A percentile compares a stretch with the other conserved stretches of the same genome.
Conservation (phyloP, 2,113 vertebrate species). For the Piprites chloris region DNA sequence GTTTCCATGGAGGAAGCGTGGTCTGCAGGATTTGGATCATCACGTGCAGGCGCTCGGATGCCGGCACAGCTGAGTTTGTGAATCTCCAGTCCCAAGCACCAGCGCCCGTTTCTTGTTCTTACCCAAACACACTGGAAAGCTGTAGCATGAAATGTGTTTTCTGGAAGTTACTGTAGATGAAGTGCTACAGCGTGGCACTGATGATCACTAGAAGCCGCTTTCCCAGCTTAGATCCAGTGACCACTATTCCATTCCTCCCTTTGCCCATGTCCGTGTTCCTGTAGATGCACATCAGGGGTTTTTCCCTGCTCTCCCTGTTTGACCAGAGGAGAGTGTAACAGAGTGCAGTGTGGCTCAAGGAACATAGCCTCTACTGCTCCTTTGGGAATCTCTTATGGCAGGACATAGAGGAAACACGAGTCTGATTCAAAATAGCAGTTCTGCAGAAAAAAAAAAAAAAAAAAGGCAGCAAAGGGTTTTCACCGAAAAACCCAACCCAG, state of each 20-base stretch:
- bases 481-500: neutral
- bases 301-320: neutral
- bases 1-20: neutral
- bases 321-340: neutral
- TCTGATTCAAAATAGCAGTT: neutral
- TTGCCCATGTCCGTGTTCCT: neutral
- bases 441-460: neutral
- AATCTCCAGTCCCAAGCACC: neutral
- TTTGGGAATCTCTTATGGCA: neutral
- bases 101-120: neutral
- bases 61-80: neutral
- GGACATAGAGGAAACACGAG: neutral
- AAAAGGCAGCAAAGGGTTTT: neutral
- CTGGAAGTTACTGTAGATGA: neutral
- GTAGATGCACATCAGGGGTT: neutral
- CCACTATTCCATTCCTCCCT: neutral
- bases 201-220: neutral
- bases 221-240: neutral
- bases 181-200: neutral
- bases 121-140: neutral
- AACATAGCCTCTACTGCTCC: neutral
- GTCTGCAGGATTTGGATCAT: neutral
- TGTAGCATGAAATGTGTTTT: neutral
- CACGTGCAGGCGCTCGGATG: neutral
- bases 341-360: neutral